These are phyloP conservation scores for Andrena fulva DNA, from an alignment of 2,888 invertebrate genomes.

Conservation along the genomic window DNA sequence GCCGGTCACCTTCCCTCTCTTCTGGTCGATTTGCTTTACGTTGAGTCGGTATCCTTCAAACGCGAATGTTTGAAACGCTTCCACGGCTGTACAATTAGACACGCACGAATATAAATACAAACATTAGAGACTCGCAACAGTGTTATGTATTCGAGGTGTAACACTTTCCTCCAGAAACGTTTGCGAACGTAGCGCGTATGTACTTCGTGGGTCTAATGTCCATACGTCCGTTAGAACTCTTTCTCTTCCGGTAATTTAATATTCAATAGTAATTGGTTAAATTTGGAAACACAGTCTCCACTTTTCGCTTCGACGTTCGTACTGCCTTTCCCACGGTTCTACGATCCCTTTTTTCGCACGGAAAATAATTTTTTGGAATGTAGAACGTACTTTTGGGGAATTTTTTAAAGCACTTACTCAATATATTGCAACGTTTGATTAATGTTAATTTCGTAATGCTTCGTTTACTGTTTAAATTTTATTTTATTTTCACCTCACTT, in stretches of 20 bases:
- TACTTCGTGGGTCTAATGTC: constrained; percentile 40
- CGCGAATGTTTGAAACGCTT: constrained; percentile 20
- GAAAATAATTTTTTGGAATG: background rate
- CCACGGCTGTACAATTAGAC: constrained; percentile 36
- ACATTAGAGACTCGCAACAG: constrained; percentile 22
- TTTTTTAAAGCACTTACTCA: background rate
- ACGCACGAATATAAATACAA: constrained; percentile 43
- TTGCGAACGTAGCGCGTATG: constrained; percentile 40
- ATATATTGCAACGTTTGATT: background rate
- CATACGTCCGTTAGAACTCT: constrained; percentile 35
- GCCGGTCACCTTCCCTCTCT: constrained; percentile 2
- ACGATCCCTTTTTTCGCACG: no score
- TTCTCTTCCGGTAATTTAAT: constrained; percentile 22
- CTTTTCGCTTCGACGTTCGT: background rate
- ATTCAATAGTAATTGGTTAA: constrained; percentile 34
- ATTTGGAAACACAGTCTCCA: background rate
- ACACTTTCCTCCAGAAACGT: constrained; percentile 43
- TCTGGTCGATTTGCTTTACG: constrained; percentile 3
- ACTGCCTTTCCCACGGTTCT: background rate
- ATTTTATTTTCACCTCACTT: no score
- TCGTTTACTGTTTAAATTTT: no score
- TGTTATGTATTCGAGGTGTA: constrained; percentile 33
- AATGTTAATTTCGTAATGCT: constrained; percentile 15
- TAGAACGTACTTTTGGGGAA: background rate
- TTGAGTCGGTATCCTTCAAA: constrained; percentile 10